These are phyloP conservation scores for Seriola rivoliana DNA, from an alignment of 2,113 vertebrate genomes.

Conservation along the genomic window DNA sequence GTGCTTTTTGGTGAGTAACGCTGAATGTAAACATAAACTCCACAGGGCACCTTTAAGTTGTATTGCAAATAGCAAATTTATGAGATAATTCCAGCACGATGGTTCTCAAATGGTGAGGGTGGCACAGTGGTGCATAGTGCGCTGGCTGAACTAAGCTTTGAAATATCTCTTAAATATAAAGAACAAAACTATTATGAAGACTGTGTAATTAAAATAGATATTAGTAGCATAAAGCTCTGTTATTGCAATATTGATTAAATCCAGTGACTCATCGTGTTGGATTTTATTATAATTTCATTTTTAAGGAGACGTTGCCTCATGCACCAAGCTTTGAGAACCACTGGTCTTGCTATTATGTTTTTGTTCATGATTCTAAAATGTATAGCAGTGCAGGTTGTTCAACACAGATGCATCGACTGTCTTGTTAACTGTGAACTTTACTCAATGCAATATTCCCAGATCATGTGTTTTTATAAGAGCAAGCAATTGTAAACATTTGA, in stretches of 20 bases:
- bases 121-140: not conserved
- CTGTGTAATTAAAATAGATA: not conserved
- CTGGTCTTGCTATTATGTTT: not conserved
- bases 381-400: not conserved
- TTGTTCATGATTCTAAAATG: not conserved
- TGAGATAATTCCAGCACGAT: not conserved
- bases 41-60: constrained; percentile 34
- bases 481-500: constrained; percentile 82
- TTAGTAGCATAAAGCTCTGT: not conserved
- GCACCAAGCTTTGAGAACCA: constrained; percentile 28
- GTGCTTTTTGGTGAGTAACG: not conserved
- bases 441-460: constrained; percentile 74
- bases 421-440: constrained; percentile 74
- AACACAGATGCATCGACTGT: constrained; percentile 52
- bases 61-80: constrained; percentile 13
- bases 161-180: not conserved
- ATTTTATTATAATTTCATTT: not conserved
- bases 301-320: not conserved
- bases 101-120: constrained; percentile 23
- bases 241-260: not conserved
- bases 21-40: constrained; percentile 25
- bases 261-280: not conserved
- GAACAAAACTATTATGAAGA: not conserved
- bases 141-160: constrained; percentile 17
- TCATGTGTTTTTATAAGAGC: constrained; percentile 67